These are phyloP conservation scores for Cotesia chilonis DNA, from an alignment of 1,140 invertebrate genomes.

Conservation along the genomic window DNA sequence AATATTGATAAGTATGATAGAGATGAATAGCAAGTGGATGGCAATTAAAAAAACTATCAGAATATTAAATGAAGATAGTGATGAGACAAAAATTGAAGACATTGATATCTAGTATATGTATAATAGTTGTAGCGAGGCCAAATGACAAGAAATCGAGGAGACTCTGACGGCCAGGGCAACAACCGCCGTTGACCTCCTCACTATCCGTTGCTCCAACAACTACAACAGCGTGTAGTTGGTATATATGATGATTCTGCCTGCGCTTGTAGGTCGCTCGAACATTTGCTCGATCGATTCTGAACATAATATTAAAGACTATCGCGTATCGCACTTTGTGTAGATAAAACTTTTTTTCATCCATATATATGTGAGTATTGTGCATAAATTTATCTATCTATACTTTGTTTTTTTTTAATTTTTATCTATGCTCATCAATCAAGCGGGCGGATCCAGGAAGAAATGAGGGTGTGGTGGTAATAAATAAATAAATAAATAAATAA, in stretches of 20 bases:
- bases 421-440: not conserved
- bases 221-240: conserved; percentile 22
- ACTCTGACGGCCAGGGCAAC: conserved; percentile 46
- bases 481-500: conserved; percentile 7
- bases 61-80: not conserved
- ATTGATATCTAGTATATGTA: conserved; percentile 21
- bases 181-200: conserved; percentile 53
- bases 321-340: too few species aligned
- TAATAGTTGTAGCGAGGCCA: conserved; percentile 40
- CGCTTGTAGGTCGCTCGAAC: conserved; percentile 36
- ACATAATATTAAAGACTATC: not conserved
- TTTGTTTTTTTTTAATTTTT: not conserved
- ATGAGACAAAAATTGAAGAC: conserved; percentile 8
- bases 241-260: conserved; percentile 37
- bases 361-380: not conserved
- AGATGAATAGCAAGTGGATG: too few species aligned
- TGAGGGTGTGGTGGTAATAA: not conserved
- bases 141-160: conserved; percentile 38
- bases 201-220: conserved; percentile 37
- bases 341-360: not conserved
- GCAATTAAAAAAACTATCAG: too few species aligned
- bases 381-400: not conserved
- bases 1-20: too few species aligned
- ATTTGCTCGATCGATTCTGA: conserved; percentile 11
- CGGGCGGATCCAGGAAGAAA: not conserved